These are phyloP conservation scores for Zaprionus inermis DNA, from an alignment of 1,140 invertebrate genomes.

Conservation along the genomic window DNA sequence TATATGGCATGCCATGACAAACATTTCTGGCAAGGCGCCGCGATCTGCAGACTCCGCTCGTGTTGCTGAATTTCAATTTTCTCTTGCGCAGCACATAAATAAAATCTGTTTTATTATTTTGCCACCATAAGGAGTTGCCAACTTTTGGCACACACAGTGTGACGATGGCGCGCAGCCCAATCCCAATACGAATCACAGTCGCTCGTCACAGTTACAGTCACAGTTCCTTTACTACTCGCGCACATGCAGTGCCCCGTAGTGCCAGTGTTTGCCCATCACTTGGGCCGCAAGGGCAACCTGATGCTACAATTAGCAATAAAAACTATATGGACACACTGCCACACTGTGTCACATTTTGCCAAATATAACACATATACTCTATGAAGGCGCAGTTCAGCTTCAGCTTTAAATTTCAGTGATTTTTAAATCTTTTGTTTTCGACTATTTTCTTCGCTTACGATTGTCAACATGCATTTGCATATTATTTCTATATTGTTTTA, in stretches of 20 bases:
- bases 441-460: background rate
- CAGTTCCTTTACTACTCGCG: background rate
- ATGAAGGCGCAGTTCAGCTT: too few relatives aligned
- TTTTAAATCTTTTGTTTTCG: background rate
- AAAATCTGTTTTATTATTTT: constrained; percentile 81
- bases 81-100: constrained; percentile 74
- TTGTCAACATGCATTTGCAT: too few relatives aligned
- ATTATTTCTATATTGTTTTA: background rate
- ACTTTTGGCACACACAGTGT: constrained; percentile 23
- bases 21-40: constrained; percentile 39
- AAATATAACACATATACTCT: too few relatives aligned
- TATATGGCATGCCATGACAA: constrained; percentile 28
- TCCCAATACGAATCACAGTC: background rate
- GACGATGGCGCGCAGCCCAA: background rate
- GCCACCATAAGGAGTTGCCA: constrained; percentile 52
- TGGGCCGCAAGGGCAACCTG: constrained; percentile 57
- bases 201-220: background rate
- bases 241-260: background rate
- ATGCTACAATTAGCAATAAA: constrained; percentile 75
- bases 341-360: background rate
- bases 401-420: too few relatives aligned
- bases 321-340: constrained; percentile 13
- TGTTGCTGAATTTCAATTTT: constrained; percentile 75
- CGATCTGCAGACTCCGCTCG: constrained; percentile 47
- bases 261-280: constrained; percentile 15